Percentiles rank a stretch among this genome's conserved stretches.
Conservation (phyloP, 2,113 vertebrate genomes). For the Xiphophorus hellerii region DNA sequence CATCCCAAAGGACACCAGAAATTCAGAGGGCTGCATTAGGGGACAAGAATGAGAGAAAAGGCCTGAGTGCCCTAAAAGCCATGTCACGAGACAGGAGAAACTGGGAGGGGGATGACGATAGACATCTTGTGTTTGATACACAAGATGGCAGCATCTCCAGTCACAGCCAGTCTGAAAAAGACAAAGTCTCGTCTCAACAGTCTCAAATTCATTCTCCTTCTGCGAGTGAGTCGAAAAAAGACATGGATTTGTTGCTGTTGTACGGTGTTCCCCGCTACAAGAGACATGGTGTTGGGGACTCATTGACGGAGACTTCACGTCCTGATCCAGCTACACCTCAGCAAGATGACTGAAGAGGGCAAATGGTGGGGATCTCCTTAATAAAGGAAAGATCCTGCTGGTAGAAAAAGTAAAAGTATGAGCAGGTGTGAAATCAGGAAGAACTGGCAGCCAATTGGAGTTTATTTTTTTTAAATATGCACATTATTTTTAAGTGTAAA, state of each 20-base stretch:
- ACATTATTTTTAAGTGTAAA: background rate
- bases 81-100: conserved; percentile 51
- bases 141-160: conserved; percentile 5
- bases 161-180: background rate
- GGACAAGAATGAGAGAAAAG: conserved; percentile 32
- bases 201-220: background rate
- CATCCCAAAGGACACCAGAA: conserved; percentile 8
- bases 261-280: conserved; percentile 38
- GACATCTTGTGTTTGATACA: conserved; percentile 19
- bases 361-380: background rate
- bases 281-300: conserved; percentile 31
- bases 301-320: conserved; percentile 29
- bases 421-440: conserved; percentile 18
- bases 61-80: conserved; percentile 61
- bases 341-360: conserved; percentile 20
- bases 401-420: conserved; percentile 45
- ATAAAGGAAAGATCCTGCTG: background rate
- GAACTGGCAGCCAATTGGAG: conserved; percentile 23
- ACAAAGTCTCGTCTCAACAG: conserved; percentile 6
- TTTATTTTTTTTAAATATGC: background rate
- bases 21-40: background rate
- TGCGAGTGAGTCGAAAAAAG: conserved; percentile 15
- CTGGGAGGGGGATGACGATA: conserved; percentile 48
- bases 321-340: conserved; percentile 33
- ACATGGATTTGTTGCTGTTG: conserved; percentile 19